These are phyloP conservation scores for Eutolmus rufibarbis DNA, from an alignment of 2,888 invertebrate genomes.

Conservation along the genomic window DNA sequence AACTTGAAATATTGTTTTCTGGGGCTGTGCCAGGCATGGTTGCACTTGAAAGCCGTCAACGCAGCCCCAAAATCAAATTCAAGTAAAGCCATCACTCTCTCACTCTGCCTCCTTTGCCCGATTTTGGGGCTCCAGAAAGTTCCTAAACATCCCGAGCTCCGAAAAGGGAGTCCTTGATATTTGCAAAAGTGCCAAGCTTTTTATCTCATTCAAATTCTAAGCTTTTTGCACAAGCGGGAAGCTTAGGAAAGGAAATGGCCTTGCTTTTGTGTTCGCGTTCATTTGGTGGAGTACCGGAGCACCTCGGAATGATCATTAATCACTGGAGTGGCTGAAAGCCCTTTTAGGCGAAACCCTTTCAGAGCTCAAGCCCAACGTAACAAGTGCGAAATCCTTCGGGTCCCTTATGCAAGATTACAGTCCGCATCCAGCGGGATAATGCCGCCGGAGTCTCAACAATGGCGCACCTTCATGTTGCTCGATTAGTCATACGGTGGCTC, in stretches of 20 bases:
- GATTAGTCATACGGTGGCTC: background rate
- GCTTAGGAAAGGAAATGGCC: background rate
- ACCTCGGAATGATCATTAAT: constrained; percentile 8
- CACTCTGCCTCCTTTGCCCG: too few species aligned
- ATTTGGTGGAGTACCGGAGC: background rate
- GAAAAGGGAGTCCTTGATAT: background rate
- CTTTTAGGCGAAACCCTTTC: constrained; percentile 7
- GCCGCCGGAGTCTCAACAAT: background rate
- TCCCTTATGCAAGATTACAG: background rate
- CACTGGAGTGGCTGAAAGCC: background rate
- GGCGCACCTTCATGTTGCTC: background rate
- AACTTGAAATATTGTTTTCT: background rate
- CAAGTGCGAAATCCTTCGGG: constrained; percentile 3
- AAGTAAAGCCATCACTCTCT: background rate
- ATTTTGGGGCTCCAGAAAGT: background rate
- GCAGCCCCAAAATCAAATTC: background rate
- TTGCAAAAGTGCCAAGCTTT: background rate
- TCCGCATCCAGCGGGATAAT: background rate
- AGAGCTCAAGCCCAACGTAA: background rate
- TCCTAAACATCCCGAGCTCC: background rate
- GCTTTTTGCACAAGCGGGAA: background rate
- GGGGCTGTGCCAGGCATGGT: background rate
- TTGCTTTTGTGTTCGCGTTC: background rate
- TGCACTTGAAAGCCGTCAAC: background rate
- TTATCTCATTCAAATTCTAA: background rate